Conservation (phyloP, 2,113 vertebrate species). For the Dendrocopos noguchii region DNA sequence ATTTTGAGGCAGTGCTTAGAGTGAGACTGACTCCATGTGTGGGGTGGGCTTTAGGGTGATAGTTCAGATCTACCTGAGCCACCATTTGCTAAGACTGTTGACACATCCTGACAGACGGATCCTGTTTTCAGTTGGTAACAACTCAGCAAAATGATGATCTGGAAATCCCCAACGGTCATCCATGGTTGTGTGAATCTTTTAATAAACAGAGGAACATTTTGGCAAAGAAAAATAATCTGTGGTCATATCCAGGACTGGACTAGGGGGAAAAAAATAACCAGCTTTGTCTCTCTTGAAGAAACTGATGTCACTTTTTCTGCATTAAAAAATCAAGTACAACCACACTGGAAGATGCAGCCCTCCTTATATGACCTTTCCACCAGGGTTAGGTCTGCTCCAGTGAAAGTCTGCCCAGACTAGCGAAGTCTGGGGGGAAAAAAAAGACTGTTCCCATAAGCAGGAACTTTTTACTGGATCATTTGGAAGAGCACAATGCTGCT, state of each 20-base stretch:
- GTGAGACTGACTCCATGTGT: neutral
- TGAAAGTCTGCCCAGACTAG: neutral
- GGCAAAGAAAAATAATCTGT: neutral
- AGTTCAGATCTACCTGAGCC: neutral
- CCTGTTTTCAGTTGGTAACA: neutral
- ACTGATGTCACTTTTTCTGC: neutral
- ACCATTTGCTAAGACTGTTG: neutral
- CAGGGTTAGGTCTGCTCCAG: neutral
- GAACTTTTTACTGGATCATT: neutral
- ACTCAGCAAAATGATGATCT: neutral
- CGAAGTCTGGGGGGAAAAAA: neutral
- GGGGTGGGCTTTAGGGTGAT: neutral
- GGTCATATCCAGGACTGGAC: neutral
- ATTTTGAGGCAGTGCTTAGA: rapidly evolving
- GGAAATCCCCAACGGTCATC: neutral
- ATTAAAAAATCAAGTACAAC: neutral
- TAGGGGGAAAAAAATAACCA: neutral
- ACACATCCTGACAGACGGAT: neutral
- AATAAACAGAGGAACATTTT: neutral
- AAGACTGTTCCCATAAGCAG: neutral
- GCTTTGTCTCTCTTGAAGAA: neutral
- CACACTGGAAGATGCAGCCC: neutral
- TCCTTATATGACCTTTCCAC: neutral
- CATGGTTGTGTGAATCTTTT: neutral
- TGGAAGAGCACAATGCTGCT: neutral